Percentiles rank a stretch among this genome's conserved stretches.
Conservation (phyloP, 1,140 invertebrate species). For the Brachionus calyciflorus region DNA sequence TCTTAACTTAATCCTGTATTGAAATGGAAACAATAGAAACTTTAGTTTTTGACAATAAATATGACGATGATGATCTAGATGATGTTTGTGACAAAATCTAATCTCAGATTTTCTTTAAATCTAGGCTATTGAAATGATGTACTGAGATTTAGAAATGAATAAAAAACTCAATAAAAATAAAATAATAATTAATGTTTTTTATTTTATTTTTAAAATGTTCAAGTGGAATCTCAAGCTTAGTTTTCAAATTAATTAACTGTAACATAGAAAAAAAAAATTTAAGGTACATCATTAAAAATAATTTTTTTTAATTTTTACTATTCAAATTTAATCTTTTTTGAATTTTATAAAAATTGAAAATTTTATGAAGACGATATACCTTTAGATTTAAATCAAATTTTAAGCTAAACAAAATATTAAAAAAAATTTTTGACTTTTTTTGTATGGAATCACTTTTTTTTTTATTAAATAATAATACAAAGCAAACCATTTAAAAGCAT, state of each 20-base stretch:
- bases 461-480: too few relatives aligned
- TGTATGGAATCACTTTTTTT: too few relatives aligned
- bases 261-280: conserved; percentile 15
- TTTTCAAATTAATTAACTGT: conserved; percentile 39
- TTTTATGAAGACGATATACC: too few relatives aligned
- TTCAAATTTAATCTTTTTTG: too few relatives aligned
- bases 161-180: too few relatives aligned
- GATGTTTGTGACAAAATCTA: conserved; percentile 37
- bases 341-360: too few relatives aligned
- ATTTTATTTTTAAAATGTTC: neutral
- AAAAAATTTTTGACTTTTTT: too few relatives aligned
- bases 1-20: conserved; percentile 28
- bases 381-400: too few relatives aligned
- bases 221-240: conserved; percentile 28
- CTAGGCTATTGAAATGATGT: neutral
- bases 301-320: conserved; percentile 8
- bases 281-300: neutral
- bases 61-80: neutral
- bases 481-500: too few relatives aligned
- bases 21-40: conserved; percentile 31
- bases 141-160: too few relatives aligned
- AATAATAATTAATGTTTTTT: too few relatives aligned
- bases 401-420: too few relatives aligned
- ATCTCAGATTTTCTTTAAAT: conserved; percentile 9
- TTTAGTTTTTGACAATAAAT: conserved; percentile 15